phyloP scores from a whole-genome alignment of 2,797 vertebrate species.

The Philypnodon macrostomus region DNA sequence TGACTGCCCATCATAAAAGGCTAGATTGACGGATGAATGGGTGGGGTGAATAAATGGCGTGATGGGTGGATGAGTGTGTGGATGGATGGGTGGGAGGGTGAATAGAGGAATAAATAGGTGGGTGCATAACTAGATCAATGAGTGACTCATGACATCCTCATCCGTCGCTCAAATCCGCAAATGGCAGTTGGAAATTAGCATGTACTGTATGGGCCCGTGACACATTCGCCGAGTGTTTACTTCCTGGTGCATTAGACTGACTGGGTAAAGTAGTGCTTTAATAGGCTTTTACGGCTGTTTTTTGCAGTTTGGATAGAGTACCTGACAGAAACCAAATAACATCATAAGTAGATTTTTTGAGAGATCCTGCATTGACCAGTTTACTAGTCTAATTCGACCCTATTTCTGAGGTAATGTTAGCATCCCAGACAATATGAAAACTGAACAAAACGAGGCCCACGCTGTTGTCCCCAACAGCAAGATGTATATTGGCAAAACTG shows the following conservation, averaged over 20 bases:
- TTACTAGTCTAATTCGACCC: background rate
- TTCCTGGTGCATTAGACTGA: slow-evolving; percentile 16
- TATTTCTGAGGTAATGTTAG: background rate
- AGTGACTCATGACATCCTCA: slow-evolving; percentile 49
- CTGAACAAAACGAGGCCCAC: background rate
- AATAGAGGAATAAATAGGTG: slow-evolving; percentile 22
- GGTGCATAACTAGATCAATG: slow-evolving; percentile 26
- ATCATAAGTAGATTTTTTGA: too few species aligned
- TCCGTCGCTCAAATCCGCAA: slow-evolving; percentile 36
- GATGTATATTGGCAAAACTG: too few species aligned
- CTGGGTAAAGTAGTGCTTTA: background rate
- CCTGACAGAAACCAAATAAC: background rate
- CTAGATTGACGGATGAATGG: slow-evolving; percentile 45
- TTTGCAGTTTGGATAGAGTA: background rate
- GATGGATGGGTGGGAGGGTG: slow-evolving; percentile 22
- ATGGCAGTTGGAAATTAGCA: slow-evolving; percentile 27
- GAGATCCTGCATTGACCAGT: background rate
- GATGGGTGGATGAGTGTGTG: slow-evolving; percentile 32
- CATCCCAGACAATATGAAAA: background rate
- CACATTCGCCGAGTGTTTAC: slow-evolving; percentile 24
- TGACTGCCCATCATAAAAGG: slow-evolving; percentile 35
- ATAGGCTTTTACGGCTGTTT: background rate
- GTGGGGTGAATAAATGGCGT: slow-evolving; percentile 24
- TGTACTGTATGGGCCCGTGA: slow-evolving; percentile 12
- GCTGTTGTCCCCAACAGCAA: too few species aligned